These are phyloP conservation scores for Chunga burmeisteri DNA, from an alignment of 2,113 vertebrate species.

Conservation along the genomic window DNA sequence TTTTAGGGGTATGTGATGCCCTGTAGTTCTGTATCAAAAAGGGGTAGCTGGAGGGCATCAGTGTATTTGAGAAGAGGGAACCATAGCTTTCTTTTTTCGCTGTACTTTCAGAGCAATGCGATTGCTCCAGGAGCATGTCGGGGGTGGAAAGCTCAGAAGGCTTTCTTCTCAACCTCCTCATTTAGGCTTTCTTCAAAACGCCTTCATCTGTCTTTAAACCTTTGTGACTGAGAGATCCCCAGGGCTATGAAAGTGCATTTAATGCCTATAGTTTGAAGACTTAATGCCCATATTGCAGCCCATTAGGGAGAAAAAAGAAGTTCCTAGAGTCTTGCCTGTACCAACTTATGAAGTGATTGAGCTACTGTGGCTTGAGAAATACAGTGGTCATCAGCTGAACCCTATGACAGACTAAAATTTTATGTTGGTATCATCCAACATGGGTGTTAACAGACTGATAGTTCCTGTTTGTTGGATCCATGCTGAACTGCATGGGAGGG, in stretches of 20 bases:
- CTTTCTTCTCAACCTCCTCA: not conserved
- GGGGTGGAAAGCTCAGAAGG: not conserved
- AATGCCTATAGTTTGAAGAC: not conserved
- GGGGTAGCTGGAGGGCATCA: not conserved
- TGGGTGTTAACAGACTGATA: not conserved
- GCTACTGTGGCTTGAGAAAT: not conserved
- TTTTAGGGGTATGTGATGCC: not conserved
- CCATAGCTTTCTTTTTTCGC: not conserved
- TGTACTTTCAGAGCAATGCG: not conserved
- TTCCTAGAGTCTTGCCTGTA: not conserved
- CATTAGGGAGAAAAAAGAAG: not conserved
- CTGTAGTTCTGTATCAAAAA: not conserved
- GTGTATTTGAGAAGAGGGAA: not conserved
- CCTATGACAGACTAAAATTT: not conserved
- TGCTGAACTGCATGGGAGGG: not conserved
- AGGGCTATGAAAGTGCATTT: not conserved
- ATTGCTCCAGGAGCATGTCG: not conserved
- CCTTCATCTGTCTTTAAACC: not conserved
- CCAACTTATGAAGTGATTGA: not conserved
- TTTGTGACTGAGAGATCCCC: not conserved
- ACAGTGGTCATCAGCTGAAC: not conserved
- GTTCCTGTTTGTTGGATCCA: not conserved
- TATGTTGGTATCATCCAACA: not conserved
- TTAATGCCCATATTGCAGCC: not conserved
- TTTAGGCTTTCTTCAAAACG: not conserved